These are phyloP conservation scores for Megalonaias nervosa DNA, from an alignment of 1,140 invertebrate species.

Conservation along the genomic window DNA sequence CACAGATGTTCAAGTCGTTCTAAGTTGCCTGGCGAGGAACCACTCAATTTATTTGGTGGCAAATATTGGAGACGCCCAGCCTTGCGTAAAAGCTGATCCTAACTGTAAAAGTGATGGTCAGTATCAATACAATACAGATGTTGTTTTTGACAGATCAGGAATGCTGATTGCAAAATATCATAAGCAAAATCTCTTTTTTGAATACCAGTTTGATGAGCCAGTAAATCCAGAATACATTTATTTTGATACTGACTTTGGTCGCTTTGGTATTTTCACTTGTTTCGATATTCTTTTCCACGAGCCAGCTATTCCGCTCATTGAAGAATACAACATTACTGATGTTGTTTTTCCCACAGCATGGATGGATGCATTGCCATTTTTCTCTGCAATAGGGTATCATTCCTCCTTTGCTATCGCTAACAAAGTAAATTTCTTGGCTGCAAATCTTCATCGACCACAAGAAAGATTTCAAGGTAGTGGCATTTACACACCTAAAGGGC, in stretches of 20 bases:
- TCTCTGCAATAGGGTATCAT: constrained; percentile 74
- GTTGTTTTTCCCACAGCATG: constrained; percentile 82
- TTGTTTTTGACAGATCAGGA: constrained; percentile 82
- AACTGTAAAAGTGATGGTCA: constrained; percentile 72
- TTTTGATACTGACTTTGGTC: constrained; percentile 84
- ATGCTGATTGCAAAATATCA: constrained; percentile 79
- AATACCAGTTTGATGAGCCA: constrained; percentile 76
- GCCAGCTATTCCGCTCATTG: constrained; percentile 75
- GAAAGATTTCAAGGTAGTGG: constrained; percentile 75
- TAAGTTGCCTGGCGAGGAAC: constrained; percentile 75
- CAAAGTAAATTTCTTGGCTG: constrained; percentile 75
- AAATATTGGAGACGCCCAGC: too few species aligned
- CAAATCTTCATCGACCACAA: constrained; percentile 73
- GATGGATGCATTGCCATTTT: constrained; percentile 82
- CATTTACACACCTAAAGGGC: constrained; percentile 69
- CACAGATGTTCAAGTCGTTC: constrained; percentile 41
- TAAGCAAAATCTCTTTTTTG: constrained; percentile 76
- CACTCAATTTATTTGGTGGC: constrained; percentile 74
- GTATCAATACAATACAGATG: constrained; percentile 82
- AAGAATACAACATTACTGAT: constrained; percentile 76
- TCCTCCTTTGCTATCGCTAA: constrained; percentile 74
- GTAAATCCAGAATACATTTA: constrained; percentile 35
- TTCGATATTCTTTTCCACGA: constrained; percentile 82
- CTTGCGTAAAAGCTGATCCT: constrained; percentile 60
- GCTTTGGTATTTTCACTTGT: constrained; percentile 84